Percentiles rank a stretch among this genome's conserved stretches.
phyloP scores from a whole-genome alignment of 2,797 vertebrate species.

The Cossypha dichroa region DNA sequence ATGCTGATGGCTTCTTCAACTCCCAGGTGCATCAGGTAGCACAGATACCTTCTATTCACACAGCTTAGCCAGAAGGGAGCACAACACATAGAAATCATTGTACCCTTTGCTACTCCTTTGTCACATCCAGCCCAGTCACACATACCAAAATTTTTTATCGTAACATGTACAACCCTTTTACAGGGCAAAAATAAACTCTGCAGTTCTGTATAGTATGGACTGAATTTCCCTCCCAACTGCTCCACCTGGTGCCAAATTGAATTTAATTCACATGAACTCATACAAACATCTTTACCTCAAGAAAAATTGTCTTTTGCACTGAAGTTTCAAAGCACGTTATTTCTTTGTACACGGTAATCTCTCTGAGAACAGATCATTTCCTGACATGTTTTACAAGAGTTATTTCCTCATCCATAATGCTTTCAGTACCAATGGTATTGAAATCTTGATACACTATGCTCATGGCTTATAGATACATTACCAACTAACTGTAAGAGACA shows the following conservation, averaged over 20 bases:
- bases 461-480: conserved; percentile 21
- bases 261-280: not conserved
- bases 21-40: not conserved
- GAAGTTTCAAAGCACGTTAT: conserved; percentile 22
- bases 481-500: not conserved
- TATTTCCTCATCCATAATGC: conserved; percentile 59
- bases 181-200: not conserved
- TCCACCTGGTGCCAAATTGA: not conserved
- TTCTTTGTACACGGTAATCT: conserved; percentile 26
- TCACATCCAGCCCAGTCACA: not conserved
- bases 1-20: not conserved
- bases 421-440: conserved; percentile 20
- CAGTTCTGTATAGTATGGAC: not conserved
- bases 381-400: conserved; percentile 28
- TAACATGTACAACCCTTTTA: not conserved
- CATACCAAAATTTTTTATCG: rapidly evolving
- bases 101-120: not conserved
- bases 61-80: not conserved
- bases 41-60: rapidly evolving
- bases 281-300: not conserved
- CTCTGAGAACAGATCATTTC: conserved; percentile 61
- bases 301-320: not conserved
- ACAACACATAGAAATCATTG: not conserved
- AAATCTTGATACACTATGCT: conserved; percentile 61
- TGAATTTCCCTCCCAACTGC: not conserved